Conservation (phyloP, 2,113 vertebrate species). For the Salminus brasiliensis region DNA sequence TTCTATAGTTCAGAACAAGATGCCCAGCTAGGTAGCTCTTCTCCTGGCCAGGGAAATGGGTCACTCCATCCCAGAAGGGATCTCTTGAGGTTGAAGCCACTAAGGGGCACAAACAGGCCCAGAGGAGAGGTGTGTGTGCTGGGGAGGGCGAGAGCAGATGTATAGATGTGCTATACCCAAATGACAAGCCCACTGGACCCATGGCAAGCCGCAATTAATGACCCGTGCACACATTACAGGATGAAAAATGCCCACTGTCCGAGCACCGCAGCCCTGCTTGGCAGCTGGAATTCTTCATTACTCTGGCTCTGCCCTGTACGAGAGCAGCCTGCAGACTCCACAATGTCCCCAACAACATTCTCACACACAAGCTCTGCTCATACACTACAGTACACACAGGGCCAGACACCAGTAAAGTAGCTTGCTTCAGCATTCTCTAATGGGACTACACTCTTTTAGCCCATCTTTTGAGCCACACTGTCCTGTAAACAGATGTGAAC, state of each 20-base stretch:
- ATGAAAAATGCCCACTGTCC: slow-evolving; percentile 88
- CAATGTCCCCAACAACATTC: slow-evolving; percentile 6
- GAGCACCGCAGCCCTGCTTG: slow-evolving; percentile 74
- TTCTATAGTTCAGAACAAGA: neutral
- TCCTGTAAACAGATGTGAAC: neutral
- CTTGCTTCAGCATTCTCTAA: neutral
- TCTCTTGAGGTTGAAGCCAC: slow-evolving; percentile 29
- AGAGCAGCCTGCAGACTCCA: slow-evolving; percentile 30
- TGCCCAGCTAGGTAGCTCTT: slow-evolving; percentile 47
- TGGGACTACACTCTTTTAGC: neutral
- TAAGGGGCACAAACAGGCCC: slow-evolving; percentile 26
- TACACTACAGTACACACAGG: neutral
- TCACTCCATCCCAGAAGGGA: slow-evolving; percentile 62
- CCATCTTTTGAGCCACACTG: neutral
- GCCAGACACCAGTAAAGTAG: neutral
- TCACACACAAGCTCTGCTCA: neutral
- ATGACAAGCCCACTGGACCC: slow-evolving; percentile 86
- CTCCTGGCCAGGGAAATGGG: slow-evolving; percentile 67
- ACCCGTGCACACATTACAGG: slow-evolving; percentile 85
- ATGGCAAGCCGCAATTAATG: slow-evolving; percentile 91
- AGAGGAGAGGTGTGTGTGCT: slow-evolving; percentile 28
- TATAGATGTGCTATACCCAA: slow-evolving; percentile 83
- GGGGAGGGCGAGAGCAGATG: slow-evolving; percentile 53
- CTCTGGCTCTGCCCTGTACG: slow-evolving; percentile 51
- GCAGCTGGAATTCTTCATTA: slow-evolving; percentile 87